Evolutionary conservation across 1,140 invertebrate species (phyloP).

Genomic region (Sarcophaga peregrina): DNA sequence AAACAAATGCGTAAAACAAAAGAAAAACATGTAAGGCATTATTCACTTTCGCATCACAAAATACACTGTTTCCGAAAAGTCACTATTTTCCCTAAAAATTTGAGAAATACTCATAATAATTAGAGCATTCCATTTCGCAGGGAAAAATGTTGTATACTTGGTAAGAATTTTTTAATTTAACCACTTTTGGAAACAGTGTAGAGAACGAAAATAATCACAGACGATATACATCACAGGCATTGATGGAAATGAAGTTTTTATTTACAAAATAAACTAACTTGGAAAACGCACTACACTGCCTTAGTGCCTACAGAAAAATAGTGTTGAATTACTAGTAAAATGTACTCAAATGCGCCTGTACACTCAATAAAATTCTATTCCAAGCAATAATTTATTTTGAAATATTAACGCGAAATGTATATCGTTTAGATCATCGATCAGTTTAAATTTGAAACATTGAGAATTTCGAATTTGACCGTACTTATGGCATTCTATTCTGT

Average conservation of each 20-base stretch:
- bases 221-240: not conserved
- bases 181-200: not conserved
- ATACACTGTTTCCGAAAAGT: not conserved
- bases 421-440: too few species aligned
- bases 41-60: not conserved
- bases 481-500: too few species aligned
- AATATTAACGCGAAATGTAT: too few species aligned
- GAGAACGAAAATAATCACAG: not conserved
- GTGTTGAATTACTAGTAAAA: too few species aligned
- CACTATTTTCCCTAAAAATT: too few species aligned
- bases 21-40: not conserved
- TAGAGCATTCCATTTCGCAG: not conserved
- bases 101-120: too few species aligned
- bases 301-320: too few species aligned
- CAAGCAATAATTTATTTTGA: too few species aligned
- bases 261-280: slow-evolving; percentile 18
- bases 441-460: too few species aligned
- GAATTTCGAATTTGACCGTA: too few species aligned
- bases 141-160: not conserved
- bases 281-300: not conserved
- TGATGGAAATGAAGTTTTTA: slow-evolving; percentile 10
- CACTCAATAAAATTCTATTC: too few species aligned
- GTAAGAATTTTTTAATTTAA: not conserved
- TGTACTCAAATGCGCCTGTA: too few species aligned
- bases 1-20: slow-evolving; percentile 31